Percentiles rank a stretch among this genome's conserved stretches.
Conservation (phyloP, 2,797 vertebrate species). For the Myotis vivesi region DNA sequence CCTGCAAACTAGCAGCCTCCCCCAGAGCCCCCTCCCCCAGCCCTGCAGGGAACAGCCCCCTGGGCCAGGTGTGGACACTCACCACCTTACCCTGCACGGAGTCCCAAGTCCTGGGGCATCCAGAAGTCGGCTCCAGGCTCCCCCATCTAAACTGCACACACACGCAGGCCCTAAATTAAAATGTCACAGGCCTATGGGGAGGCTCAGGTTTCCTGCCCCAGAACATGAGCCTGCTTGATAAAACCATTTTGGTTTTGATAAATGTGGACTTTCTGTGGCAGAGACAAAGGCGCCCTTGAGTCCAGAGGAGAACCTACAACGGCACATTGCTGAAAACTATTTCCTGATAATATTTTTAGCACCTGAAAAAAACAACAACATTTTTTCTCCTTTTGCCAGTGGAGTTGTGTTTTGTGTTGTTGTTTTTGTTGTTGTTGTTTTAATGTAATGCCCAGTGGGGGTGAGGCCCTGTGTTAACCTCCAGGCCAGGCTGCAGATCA, state of each 20-base stretch:
- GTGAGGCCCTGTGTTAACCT: constrained; percentile 38
- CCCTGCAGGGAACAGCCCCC: not conserved
- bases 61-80: not conserved
- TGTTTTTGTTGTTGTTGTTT: not conserved
- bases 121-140: not conserved
- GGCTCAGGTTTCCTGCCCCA: constrained; percentile 56
- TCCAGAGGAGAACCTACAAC: constrained; percentile 73
- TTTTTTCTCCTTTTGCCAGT: constrained; percentile 24
- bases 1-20: not conserved
- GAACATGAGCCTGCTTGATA: constrained; percentile 60
- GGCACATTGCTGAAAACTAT: constrained; percentile 81
- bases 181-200: constrained; percentile 56
- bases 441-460: constrained; percentile 42
- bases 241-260: constrained; percentile 74
- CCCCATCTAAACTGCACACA: constrained; percentile 23
- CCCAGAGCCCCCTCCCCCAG: not conserved
- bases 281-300: constrained; percentile 85
- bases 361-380: constrained; percentile 67
- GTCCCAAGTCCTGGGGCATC: not conserved
- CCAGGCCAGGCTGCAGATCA: not conserved
- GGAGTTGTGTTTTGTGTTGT: not conserved
- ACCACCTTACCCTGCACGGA: not conserved
- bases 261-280: constrained; percentile 64
- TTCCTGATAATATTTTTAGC: constrained; percentile 86
- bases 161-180: constrained; percentile 61